Evolutionary conservation across 2,797 vertebrate genomes (phyloP).

Genomic region (Menidia menidia): DNA sequence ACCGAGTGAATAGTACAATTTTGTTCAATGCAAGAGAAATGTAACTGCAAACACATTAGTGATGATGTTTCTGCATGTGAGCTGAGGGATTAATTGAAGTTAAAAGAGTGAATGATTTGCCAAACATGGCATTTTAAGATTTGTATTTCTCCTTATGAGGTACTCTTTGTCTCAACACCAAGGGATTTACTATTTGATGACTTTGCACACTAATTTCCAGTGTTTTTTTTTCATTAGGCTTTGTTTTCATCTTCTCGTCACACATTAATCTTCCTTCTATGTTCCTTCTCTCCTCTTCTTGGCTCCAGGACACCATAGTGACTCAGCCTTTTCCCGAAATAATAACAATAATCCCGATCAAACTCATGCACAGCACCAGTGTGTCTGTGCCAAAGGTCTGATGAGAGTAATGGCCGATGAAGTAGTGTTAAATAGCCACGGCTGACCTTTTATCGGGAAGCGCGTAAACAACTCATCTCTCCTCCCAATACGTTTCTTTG

Average conservation of each 20-base stretch:
- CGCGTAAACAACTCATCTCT: slow-evolving; percentile 70
- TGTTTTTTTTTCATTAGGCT: neutral
- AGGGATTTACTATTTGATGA: slow-evolving; percentile 34
- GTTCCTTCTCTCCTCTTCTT: slow-evolving; percentile 44
- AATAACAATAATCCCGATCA: slow-evolving; percentile 74
- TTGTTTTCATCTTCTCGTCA: neutral
- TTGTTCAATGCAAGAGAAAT: neutral
- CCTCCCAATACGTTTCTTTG: slow-evolving; percentile 17
- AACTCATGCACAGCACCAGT: slow-evolving; percentile 33
- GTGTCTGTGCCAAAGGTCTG: slow-evolving; percentile 67
- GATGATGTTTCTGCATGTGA: neutral
- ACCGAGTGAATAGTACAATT: neutral
- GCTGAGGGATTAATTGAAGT: neutral
- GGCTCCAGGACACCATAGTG: slow-evolving; percentile 75
- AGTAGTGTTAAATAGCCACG: slow-evolving; percentile 69
- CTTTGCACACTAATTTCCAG: slow-evolving; percentile 10
- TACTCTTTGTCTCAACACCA: slow-evolving; percentile 17
- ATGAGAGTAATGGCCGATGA: slow-evolving; percentile 81
- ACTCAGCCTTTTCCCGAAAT: slow-evolving; percentile 73
- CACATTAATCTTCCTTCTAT: slow-evolving; percentile 20
- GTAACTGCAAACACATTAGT: neutral
- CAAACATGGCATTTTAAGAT: slow-evolving; percentile 15
- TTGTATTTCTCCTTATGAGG: slow-evolving; percentile 12
- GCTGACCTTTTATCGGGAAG: slow-evolving; percentile 72
- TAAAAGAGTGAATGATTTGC: slow-evolving; percentile 1